Evolutionary conservation across 2,888 invertebrate species (phyloP).

Genomic region (Stenchaetothrips biformis): DNA sequence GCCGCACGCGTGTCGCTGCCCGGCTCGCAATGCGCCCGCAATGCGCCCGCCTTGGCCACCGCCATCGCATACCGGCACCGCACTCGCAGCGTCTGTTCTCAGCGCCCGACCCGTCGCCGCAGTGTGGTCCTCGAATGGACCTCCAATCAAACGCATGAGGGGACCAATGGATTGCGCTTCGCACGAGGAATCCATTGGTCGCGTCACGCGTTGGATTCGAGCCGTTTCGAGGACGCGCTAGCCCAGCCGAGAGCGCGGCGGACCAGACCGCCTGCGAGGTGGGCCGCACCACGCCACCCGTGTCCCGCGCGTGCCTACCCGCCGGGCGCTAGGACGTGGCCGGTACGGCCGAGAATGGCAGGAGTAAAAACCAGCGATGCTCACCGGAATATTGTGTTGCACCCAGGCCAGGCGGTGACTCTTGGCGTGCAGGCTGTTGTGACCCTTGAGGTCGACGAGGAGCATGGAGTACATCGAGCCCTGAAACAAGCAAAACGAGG

Average conservation of each 20-base stretch:
- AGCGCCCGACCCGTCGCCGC: too few species aligned
- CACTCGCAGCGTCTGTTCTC: too few species aligned
- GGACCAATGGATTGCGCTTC: too few species aligned
- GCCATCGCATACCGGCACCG: too few species aligned
- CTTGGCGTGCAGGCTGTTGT: conserved; percentile 10
- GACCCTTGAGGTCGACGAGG: conserved; percentile 14
- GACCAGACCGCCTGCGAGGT: background rate
- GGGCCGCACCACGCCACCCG: background rate
- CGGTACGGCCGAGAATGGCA: too few species aligned
- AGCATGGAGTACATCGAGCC: conserved; percentile 3
- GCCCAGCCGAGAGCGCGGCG: too few species aligned
- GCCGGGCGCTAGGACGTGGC: background rate
- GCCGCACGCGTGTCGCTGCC: background rate
- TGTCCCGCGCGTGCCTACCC: background rate
- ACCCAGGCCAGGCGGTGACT: conserved; percentile 20
- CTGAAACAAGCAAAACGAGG: background rate
- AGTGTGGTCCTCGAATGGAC: too few species aligned
- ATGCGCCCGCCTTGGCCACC: too few species aligned
- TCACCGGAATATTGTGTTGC: conserved; percentile 8
- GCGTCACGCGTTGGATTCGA: too few species aligned
- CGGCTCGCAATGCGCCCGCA: background rate
- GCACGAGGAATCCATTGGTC: too few species aligned
- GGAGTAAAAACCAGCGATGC: background rate
- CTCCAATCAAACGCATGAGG: too few species aligned
- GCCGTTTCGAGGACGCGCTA: too few species aligned